Base-by-base conservation (phyloP, 2,888 invertebrate species). In the Euproctis similis region DNA sequence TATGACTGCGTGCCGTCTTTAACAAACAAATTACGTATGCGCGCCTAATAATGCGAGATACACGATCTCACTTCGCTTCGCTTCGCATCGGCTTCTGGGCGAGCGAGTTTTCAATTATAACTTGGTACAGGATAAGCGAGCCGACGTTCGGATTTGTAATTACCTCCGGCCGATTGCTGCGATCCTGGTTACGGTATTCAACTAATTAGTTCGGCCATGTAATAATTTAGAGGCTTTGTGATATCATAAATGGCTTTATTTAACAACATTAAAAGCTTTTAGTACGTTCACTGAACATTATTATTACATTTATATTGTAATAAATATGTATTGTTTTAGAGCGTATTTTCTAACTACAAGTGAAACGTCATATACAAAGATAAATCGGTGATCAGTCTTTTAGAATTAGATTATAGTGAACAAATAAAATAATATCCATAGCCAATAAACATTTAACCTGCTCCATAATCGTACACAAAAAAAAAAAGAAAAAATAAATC, bases 1-100 rank as follows among this genome's bases (percentile, higher is more conserved):
- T 73, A 80, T 73, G 74, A 76, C 76, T 80, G 77, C 71, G 77
- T 74, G 71, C 76, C 78, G 80, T 80, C 84, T 84, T 81, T 77
- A 80, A 80, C 80, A 82, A 82, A 82, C 82, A 84, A 78, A 82
- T 82, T 82, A 82, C 71, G 71, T 81, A 80, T 78, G 81, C 82
- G 68, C 71, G 66, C 72, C 76, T 77, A 78, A 80, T 81, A 80
- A 80, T 73, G 66, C 68, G 75, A 75, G 76, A 80, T 72, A 70
- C 61, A 60, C 59, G 49, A 46, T 53, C 50, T n/a, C n/a, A n/a
- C n/a, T n/a, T n/a, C n/a, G n/a, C n/a, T n/a, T n/a, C n/a, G n/a
- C n/a, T n/a, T n/a, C n/a, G n/a, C n/a, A 34, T 46, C 58, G 61
- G 67, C 73, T 80, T 73, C 69, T 73, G 71, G 67, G 62, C 72